Evolutionary conservation across 2,113 vertebrate species (phyloP), one percentile per base, ranked within the genome.

Genomic region (Cebus imitator): DNA sequence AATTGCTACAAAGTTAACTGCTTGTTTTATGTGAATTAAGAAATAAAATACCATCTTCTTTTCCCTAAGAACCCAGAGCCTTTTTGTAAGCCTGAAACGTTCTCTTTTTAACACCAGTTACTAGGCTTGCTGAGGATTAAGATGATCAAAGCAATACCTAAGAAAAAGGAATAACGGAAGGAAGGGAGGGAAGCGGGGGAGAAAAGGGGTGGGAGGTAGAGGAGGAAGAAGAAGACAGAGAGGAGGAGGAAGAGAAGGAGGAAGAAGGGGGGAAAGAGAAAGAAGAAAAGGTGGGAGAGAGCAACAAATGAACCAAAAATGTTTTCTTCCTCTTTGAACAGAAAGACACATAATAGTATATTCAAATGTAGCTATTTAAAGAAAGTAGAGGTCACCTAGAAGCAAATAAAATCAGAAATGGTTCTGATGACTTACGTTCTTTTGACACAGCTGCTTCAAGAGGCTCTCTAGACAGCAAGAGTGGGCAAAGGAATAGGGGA

Each of bases 101-200:
- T 94, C 90, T 52, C 16, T 90, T 88, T 32, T 61, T 90, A 76
- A 43, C 66, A 75, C 93, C 72, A 92, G n/a, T 66, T n/a, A 75
- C 30, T 8, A 93, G 30, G 16, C 52, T 84, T 37, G 12, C n/a
- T 93, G 8, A 90, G 40, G 10, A 81, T 55, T 81, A 68, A 72
- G 48, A 70, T 3, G 1, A 95, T 50, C 66, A 90, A 90, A 87
- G 45, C 68, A 40, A 70, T 64, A 82, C 9, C 61, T 55, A 94
- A 87, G 35, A 25, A 57, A 88, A 83, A 87, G 30, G 35, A 79
- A 86, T 25, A 4, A 55, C 50, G 30, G 73, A 43, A 68, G 21
- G 43, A 2, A 13, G 3, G 10, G 35, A 17, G 7, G 25, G 2
- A n/a, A 30, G 13, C 2, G 21, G 14, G 25, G 32, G 40, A 8